Evolutionary conservation across 1,140 invertebrate genomes (phyloP).

Genomic region (Andricus grossulariae): DNA sequence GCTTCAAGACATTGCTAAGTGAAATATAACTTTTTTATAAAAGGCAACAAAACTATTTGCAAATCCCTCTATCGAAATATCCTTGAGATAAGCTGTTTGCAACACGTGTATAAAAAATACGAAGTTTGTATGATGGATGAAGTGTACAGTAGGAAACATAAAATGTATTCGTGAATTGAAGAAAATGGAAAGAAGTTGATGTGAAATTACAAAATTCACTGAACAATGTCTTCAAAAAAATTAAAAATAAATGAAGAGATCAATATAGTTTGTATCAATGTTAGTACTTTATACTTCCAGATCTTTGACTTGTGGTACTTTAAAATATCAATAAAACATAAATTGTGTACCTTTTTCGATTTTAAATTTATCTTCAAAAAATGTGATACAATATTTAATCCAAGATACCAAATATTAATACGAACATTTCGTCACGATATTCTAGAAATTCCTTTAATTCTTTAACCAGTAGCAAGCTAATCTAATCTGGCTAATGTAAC

Average conservation of each 20-base stretch:
- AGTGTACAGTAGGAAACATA: no score
- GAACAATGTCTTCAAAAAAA: neutral
- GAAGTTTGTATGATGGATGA: no score
- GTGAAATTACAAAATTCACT: neutral
- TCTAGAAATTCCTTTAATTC: no score
- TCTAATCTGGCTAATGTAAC: no score
- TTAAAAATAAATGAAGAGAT: neutral
- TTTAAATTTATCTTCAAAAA: no score
- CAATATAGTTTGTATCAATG: constrained; percentile 6
- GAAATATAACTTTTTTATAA: neutral
- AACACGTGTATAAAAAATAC: neutral
- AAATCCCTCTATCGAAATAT: neutral
- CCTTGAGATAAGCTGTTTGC: neutral
- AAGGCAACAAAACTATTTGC: neutral
- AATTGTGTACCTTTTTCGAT: neutral
- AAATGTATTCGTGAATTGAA: no score
- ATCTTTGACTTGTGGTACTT: constrained; percentile 4
- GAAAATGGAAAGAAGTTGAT: no score
- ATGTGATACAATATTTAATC: no score
- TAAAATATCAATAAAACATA: neutral
- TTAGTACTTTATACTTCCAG: neutral
- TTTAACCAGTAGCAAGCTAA: no score
- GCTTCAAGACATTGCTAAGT: constrained; percentile 11
- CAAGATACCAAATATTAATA: no score
- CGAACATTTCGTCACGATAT: no score